Base-by-base conservation (phyloP, 2,113 vertebrate species). In the Bufo bufo region DNA sequence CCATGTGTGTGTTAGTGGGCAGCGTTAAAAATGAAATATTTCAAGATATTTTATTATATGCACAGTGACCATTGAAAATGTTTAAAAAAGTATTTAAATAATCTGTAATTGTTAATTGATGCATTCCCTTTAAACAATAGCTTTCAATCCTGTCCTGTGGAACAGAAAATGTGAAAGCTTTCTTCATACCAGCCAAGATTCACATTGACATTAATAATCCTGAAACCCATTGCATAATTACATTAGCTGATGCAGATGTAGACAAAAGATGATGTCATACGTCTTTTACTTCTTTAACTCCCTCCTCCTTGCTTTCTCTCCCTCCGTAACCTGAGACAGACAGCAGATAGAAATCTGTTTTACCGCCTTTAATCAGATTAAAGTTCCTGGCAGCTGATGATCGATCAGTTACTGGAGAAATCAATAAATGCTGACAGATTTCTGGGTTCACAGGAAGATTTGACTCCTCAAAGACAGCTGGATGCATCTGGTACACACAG, bases 141-240 rank as follows among this genome's bases (percentile, higher is more conserved):
- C 93, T 95, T 96, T 95, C 90, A 90, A 94, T 92, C 78, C 89
- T 93, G 92, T 92, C 92, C 91, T 91, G 77, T 81, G 85, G 91
- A 92, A 91, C 91, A 95, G 93, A 95, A 95, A 96, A 96, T 95
- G 95, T 94, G 91, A 96, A 95, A 95, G 92, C 94, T 92, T 93
- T 95, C 95, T 96, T 95, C 94, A 94, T 96, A 96, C 95, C 93
- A 94, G 95, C 92, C 92, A 94, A 92, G 90, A 94, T 95, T 94
- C 94, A 92, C 94, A 95, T 94, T 95, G 95, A 96, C 95, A 95
- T 94, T 96, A 95, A 96, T 95, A 93, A 92, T 93, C 92, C 93
- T 95, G 92, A 93, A 95, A 91, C 89, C 91, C 93, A 94, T 93
- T 75, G n/a, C 20, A 80, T 95, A 96, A 96, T 96, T 96, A 95